A percentile compares a stretch with the other conserved stretches of the same genome.
phyloP scores from a whole-genome alignment of 2,797 vertebrate species.

The Pangasius macronema region DNA sequence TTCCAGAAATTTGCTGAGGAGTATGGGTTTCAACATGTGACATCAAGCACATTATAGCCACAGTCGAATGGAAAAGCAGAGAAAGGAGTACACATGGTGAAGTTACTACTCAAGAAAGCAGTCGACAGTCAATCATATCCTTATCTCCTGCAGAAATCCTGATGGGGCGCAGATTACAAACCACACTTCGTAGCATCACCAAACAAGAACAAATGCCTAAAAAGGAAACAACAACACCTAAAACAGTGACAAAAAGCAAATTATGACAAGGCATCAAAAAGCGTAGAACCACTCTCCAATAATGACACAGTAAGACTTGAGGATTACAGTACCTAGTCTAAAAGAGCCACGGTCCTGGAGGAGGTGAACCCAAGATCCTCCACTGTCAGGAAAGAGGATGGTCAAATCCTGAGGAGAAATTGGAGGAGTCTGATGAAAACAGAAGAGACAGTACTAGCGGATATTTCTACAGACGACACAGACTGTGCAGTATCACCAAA shows the following conservation, averaged over 20 bases:
- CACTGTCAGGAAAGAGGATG: conserved; percentile 40
- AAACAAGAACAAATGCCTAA: background rate
- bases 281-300: background rate
- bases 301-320: conserved; percentile 40
- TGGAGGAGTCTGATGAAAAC: conserved; percentile 38
- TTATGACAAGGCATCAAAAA: conserved; percentile 36
- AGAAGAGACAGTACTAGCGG: conserved; percentile 32
- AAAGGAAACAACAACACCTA: background rate
- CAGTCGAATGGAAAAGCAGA: background rate
- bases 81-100: background rate
- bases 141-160: conserved; percentile 32
- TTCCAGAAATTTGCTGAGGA: conserved; percentile 12
- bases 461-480: background rate
- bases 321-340: conserved; percentile 12
- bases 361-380: conserved; percentile 42
- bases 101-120: background rate
- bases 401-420: conserved; percentile 47
- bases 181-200: conserved; percentile 27
- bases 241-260: conserved; percentile 28
- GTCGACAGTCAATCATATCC: background rate
- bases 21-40: background rate
- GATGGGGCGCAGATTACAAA: conserved; percentile 40
- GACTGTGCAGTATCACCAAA: background rate
- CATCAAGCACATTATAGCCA: background rate
- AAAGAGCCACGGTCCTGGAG: conserved; percentile 35